Evolutionary conservation across 2,113 vertebrate genomes (phyloP).

Genomic region (Copsychus sechellarum): DNA sequence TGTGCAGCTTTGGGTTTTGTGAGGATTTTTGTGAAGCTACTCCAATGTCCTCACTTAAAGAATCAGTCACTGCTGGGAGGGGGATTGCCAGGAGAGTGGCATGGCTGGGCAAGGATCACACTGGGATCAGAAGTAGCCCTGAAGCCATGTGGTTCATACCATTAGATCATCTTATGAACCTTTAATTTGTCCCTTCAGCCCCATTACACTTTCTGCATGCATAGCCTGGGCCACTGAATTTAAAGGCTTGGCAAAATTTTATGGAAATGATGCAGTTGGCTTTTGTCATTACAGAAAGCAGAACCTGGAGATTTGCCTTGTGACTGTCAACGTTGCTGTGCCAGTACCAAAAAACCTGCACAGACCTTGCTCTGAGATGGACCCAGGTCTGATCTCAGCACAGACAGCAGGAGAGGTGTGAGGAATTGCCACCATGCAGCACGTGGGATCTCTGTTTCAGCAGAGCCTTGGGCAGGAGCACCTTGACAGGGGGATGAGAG

Average conservation of each 20-base stretch:
- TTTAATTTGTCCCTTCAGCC: not conserved
- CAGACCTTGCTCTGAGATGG: not conserved
- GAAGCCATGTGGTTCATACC: not conserved
- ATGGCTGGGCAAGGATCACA: rapidly evolving
- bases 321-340: rapidly evolving
- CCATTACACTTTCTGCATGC: not conserved
- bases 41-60: constrained; percentile 20
- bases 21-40: constrained; percentile 24
- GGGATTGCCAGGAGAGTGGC: not conserved
- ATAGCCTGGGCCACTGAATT: not conserved
- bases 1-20: not conserved
- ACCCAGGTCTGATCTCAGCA: not conserved
- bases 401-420: not conserved
- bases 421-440: not conserved
- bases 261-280: not conserved
- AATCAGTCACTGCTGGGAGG: rapidly evolving
- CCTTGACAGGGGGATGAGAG: not conserved
- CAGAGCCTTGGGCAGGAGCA: not conserved
- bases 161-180: not conserved
- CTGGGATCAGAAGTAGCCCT: not conserved
- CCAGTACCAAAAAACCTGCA: not conserved
- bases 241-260: not conserved
- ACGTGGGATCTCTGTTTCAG: rapidly evolving
- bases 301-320: not conserved
- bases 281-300: not conserved